Evolutionary conservation across 2,797 vertebrate genomes (phyloP).

Genomic region (Picus viridis): DNA sequence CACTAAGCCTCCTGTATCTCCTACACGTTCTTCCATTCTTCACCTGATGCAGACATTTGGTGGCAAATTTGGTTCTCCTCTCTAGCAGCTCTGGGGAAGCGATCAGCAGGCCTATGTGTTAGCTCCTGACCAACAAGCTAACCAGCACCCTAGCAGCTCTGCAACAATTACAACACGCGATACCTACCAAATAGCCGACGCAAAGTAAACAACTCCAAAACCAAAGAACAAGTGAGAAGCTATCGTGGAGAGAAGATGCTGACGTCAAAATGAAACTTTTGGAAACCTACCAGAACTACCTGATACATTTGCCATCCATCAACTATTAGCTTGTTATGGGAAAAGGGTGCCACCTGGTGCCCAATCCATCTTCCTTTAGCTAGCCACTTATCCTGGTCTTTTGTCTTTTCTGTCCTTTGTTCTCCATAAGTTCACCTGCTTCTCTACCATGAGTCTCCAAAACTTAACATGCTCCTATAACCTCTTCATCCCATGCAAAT

Average conservation of each 20-base stretch:
- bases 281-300: background rate
- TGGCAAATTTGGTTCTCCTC: background rate
- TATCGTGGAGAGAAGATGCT: background rate
- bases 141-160: background rate
- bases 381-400: background rate
- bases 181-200: background rate
- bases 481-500: background rate
- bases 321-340: background rate
- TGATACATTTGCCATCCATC: background rate
- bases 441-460: background rate
- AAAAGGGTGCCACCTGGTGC: conserved; percentile 65
- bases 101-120: rapidly evolving
- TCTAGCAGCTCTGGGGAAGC: background rate
- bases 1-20: background rate
- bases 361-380: background rate
- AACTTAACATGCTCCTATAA: background rate
- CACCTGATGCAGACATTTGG: background rate
- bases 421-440: background rate
- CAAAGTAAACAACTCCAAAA: background rate
- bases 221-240: background rate
- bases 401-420: background rate
- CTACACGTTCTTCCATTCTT: background rate
- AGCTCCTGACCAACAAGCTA: background rate
- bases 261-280: background rate
- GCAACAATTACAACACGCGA: background rate